Percentiles rank a stretch among this genome's conserved stretches.
Conservation (phyloP, 2,113 vertebrate genomes). For the Leptosomus discolor region DNA sequence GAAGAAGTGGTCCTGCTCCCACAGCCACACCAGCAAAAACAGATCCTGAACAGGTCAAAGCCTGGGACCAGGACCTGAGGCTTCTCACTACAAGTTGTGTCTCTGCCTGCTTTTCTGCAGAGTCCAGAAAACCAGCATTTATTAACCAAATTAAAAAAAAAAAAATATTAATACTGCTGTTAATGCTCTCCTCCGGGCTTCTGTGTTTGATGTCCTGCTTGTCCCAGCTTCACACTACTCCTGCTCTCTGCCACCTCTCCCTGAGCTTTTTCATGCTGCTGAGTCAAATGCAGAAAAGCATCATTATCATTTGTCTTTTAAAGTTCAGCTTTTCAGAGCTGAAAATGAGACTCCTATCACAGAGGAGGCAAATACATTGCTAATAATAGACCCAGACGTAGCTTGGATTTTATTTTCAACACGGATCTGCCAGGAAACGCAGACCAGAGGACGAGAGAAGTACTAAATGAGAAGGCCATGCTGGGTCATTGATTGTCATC, state of each 20-base stretch:
- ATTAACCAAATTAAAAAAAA: background rate
- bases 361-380: background rate
- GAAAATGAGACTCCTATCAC: background rate
- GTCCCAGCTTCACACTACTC: background rate
- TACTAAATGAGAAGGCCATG: background rate
- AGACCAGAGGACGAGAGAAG: background rate
- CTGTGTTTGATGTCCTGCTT: background rate
- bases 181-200: background rate
- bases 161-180: too few relatives aligned
- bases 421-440: background rate
- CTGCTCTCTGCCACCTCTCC: background rate
- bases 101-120: background rate
- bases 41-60: background rate
- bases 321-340: background rate
- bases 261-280: background rate
- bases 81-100: accelerated
- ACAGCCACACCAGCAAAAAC: background rate
- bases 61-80: accelerated
- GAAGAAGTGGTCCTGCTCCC: background rate
- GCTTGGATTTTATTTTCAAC: background rate
- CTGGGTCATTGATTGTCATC: background rate
- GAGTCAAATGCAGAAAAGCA: background rate
- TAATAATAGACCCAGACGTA: background rate
- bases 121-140: background rate
- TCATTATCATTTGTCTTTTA: background rate